Evolutionary conservation across 1,140 invertebrate species (phyloP), one percentile per base, ranked within the genome.

Genomic region (Scylla paramamosain): DNA sequence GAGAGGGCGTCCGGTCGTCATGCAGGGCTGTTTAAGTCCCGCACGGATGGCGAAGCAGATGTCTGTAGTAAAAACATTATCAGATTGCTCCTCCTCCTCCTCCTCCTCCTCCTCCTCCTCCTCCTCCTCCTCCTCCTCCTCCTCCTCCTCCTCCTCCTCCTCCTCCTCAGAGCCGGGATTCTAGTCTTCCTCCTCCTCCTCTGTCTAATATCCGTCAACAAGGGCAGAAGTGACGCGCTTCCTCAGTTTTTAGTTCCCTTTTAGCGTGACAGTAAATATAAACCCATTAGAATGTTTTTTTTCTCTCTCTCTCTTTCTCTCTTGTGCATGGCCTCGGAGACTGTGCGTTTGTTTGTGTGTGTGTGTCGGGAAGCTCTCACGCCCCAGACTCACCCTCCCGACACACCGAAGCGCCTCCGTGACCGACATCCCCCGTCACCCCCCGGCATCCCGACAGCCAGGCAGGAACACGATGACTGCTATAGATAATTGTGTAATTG

Each of bases 41-140:
- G 20, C 67, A 77, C 67, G n/a, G 67, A 77, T 77, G 67, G 16
- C 25, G 20, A 7, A 77, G 52, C 10, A 77, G n/a, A 77, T 77
- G 67, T 77, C 67, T 16, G 4, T 20, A 77, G 67, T 25, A 77
- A 77, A 77, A n/a, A 77, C 25, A 59, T 59, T 1, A 59, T 59
- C 12, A 12, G 52, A 12, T 45, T 31, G 45, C 89, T 45, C 89
- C 48, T 45, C 16, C 89, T 45, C 29, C 12, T 31, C 48, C 6
- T 48, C 89, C 25, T 45, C 25, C 89, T 86, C 84, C 29, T 59
- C 52, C 90, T 91, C 90, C n/a, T 31, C 52, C 45, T 91, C 90
- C 90, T 59, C 45, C 28, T 16, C 52, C 46, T n/a, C 90, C 52
- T 29, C 45, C 88, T 45, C 88, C 45, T 48, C 45, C 88, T 90